These are phyloP conservation scores for Trichogramma pretiosum DNA, from an alignment of 1,140 invertebrate species.

Conservation along the genomic window DNA sequence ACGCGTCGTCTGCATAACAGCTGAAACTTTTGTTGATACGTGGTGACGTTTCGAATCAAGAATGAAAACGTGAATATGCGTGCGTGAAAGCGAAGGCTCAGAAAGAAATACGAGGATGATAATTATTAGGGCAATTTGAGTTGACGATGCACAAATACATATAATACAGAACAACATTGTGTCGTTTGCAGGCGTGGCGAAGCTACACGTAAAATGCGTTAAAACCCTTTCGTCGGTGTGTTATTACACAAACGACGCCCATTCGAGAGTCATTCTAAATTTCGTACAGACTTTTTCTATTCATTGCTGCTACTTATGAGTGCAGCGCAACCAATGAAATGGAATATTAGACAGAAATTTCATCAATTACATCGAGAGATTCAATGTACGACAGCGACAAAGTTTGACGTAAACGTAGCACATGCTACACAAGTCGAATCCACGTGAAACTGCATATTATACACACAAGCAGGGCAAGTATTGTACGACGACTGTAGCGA, in stretches of 20 bases:
- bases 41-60: too few species aligned
- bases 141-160: conserved; percentile 2
- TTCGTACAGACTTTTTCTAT: neutral
- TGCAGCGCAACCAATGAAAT: neutral
- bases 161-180: too few species aligned
- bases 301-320: neutral
- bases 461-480: neutral
- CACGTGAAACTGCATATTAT: too few species aligned
- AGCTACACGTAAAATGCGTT: neutral
- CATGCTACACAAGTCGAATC: too few species aligned
- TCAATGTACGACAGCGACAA: neutral
- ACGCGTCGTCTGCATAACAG: too few species aligned
- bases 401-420: neutral
- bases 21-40: too few species aligned
- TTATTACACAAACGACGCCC: too few species aligned
- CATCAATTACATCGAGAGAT: too few species aligned
- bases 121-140: conserved; percentile 19
- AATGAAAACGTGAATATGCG: too few species aligned
- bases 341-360: neutral
- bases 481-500: neutral
- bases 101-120: conserved; percentile 10
- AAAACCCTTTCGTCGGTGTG: conserved; percentile 9
- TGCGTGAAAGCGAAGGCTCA: neutral
- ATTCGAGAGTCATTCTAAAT: conserved; percentile 12
- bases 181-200: conserved; percentile 11